Percentiles rank a stretch among this genome's conserved stretches.
Conservation (phyloP, 2,113 vertebrate species). For the Mobula birostris region DNA sequence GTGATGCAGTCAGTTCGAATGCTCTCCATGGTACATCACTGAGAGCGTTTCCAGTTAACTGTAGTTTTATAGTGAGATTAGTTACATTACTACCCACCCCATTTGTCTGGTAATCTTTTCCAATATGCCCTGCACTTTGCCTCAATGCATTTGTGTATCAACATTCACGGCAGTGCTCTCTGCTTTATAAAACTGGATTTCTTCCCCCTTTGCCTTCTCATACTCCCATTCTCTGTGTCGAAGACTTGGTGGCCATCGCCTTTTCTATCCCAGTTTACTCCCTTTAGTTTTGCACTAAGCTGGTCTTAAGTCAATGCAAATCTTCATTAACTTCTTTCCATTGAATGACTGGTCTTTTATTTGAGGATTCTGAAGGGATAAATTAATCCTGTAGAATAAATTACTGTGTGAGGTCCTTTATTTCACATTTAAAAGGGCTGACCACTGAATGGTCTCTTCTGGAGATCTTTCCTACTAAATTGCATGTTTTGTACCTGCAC, state of each 20-base stretch:
- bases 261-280: background rate
- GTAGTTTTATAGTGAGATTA: background rate
- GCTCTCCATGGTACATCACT: no score
- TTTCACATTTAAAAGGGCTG: background rate
- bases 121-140: no score
- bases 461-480: background rate
- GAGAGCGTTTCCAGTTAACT: background rate
- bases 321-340: background rate
- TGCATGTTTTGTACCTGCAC: background rate
- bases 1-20: no score
- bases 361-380: background rate
- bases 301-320: background rate
- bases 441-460: background rate
- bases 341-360: background rate
- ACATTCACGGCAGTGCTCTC: background rate
- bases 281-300: background rate
- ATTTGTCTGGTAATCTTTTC: background rate
- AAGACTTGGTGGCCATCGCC: background rate
- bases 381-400: background rate
- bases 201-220: background rate
- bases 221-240: background rate
- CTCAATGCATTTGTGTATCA: background rate
- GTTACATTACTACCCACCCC: background rate
- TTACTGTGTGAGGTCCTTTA: background rate
- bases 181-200: background rate